Base-by-base conservation (phyloP, 2,113 vertebrate species). In the Morone saxatilis region DNA sequence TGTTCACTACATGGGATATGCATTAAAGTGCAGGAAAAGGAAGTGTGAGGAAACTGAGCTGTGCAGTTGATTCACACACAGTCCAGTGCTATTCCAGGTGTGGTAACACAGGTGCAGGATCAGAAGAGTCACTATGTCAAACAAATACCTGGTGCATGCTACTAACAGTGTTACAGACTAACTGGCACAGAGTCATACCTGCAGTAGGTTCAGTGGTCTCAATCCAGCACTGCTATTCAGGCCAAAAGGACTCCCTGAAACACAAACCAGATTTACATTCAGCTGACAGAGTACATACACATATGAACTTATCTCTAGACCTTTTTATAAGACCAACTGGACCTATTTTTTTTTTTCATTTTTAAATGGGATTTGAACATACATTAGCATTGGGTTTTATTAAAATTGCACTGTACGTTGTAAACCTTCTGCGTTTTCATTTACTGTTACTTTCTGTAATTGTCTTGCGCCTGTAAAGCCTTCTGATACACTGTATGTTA, bases 181-280 rank as follows among this genome's bases (percentile, higher is more conserved):
- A 79, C 50, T 20, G 25, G 47, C 12, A 61, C 17, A 54, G 22
- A 70, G 50, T 53, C 85, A 94, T 97, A 99, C 98, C 98, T 99
- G 98, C 62, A 99, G 96, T 54, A 99, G 95, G 94, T 98, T 99
- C 92, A 99, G 96, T 19, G 97, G 97, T 90, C 96, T 96, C 90
- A 99, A 94, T 92, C 95, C 96, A 91, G 97, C 93, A 84, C 96
- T 94, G 93, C 94, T 99, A 95, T 97, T 98, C 94, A 99, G 94
- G 88, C 97, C 96, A 94, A 97, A 98, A 61, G 95, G 96, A 92
- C 95, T 95, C 92, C 97, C 97, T 99, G 91, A 79, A 97, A 96
- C 78, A 85, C 41, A 76, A 41, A 71, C 75, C 5, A 73, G 22
- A 86, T 54, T 59, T 19, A 31, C 10, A 77, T 2, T 69, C 25